These are phyloP conservation scores for Otolemur garnettii DNA, from an alignment of 2,113 vertebrate species.

Conservation along the genomic window DNA sequence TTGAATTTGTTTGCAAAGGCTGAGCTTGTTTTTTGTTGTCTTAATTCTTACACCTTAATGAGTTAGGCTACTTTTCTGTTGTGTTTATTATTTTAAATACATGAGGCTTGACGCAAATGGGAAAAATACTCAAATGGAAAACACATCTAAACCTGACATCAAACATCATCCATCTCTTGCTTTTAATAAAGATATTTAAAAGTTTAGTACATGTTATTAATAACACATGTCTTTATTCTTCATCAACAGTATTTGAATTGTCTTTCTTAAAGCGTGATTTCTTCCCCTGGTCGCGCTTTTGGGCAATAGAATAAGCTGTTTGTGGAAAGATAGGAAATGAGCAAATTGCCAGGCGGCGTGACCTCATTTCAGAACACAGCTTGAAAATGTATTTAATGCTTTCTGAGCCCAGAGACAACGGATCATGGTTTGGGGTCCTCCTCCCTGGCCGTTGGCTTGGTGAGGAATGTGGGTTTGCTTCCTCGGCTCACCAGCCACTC, in stretches of 20 bases:
- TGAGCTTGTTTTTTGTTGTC: conserved; percentile 1
- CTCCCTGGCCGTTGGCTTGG: conserved; percentile 51
- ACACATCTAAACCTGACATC: neutral
- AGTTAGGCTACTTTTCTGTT: conserved; percentile 47
- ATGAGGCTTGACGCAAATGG: conserved; percentile 1
- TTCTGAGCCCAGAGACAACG: conserved; percentile 48
- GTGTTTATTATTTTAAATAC: conserved; percentile 59
- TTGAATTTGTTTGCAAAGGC: conserved; percentile 40
- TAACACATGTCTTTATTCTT: neutral
- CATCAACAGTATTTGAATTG: neutral
- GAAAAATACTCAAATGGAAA: neutral
- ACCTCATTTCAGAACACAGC: conserved; percentile 55
- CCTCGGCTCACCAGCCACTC: conserved; percentile 12
- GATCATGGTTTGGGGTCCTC: neutral
- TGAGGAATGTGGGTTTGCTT: conserved; percentile 4
- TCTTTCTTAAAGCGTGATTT: conserved; percentile 20
- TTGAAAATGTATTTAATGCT: conserved; percentile 55
- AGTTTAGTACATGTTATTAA: neutral
- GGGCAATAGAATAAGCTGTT: neutral
- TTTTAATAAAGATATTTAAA: conserved; percentile 38
- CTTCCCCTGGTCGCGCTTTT: neutral
- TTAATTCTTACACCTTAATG: conserved; percentile 19
- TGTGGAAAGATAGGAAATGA: conserved; percentile 7
- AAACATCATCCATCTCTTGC: neutral
- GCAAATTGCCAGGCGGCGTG: neutral